phyloP scores from a whole-genome alignment of 2,888 invertebrate genomes.

The Seira sanloemensis region DNA sequence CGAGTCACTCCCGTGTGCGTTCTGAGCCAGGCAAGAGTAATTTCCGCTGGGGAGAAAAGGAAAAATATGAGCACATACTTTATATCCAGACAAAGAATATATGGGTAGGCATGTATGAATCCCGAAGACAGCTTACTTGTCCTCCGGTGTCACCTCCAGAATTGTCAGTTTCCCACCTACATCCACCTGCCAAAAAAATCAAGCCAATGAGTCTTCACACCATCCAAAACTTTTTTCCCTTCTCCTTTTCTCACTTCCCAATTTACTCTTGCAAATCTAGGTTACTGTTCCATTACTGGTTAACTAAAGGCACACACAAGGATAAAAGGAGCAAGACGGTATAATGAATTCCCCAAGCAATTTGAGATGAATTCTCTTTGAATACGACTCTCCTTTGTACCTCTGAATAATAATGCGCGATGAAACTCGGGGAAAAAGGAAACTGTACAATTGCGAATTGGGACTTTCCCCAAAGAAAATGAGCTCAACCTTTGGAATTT shows the following conservation, averaged over 20 bases:
- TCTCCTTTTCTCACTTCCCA: constrained; percentile 11
- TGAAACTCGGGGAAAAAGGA: background rate
- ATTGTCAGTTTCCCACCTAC: constrained; percentile 70
- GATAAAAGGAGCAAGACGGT: background rate
- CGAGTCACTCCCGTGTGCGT: constrained; percentile 88
- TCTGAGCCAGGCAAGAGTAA: constrained; percentile 92
- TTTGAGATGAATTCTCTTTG: background rate
- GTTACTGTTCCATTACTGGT: background rate
- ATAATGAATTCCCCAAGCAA: background rate
- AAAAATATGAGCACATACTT: constrained; percentile 75
- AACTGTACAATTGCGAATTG: background rate
- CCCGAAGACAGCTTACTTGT: constrained; percentile 69
- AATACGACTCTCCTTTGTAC: background rate
- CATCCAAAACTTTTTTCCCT: constrained; percentile 29
- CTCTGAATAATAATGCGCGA: background rate
- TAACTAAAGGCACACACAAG: background rate
- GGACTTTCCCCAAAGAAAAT: background rate
- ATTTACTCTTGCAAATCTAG: constrained; percentile 7
- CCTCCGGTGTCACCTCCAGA: constrained; percentile 65
- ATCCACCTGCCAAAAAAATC: constrained; percentile 65
- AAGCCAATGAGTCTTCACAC: constrained; percentile 40
- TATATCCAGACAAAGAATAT: background rate
- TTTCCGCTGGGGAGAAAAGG: constrained; percentile 87
- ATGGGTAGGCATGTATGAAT: too few species aligned
- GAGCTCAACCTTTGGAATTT: background rate